phyloP scores from a whole-genome alignment of 2,888 invertebrate genomes.

The Deilephila elpenor region DNA sequence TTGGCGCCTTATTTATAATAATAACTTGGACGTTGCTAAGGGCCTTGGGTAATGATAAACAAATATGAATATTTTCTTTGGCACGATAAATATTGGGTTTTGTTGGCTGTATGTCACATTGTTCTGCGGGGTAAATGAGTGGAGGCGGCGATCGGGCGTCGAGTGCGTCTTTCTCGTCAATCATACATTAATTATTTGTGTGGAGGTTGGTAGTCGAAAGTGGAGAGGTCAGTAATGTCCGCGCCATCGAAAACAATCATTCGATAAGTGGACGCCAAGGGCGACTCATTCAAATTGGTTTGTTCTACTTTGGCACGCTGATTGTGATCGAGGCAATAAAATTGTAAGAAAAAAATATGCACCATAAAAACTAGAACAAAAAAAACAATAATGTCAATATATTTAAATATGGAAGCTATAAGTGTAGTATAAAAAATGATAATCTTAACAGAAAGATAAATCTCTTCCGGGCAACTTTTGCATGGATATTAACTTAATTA shows the following conservation, averaged over 20 bases:
- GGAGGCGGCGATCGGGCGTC: conserved; percentile 42
- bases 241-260: conserved; percentile 69
- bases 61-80: conserved; percentile 44
- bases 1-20: conserved; percentile 21
- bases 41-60: conserved; percentile 49
- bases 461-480: too few species aligned
- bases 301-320: conserved; percentile 41
- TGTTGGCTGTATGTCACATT: conserved; percentile 31
- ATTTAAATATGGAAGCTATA: too few species aligned
- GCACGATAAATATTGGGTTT: conserved; percentile 29
- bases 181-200: conserved; percentile 62
- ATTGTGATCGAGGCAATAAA: conserved; percentile 11
- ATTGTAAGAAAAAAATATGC: too few species aligned
- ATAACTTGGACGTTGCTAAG: conserved; percentile 26
- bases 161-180: conserved; percentile 50
- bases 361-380: too few species aligned
- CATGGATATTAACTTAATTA: too few species aligned
- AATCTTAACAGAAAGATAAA: too few species aligned
- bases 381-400: too few species aligned
- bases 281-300: conserved; percentile 58
- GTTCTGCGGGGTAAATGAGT: conserved; percentile 41
- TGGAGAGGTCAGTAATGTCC: conserved; percentile 62
- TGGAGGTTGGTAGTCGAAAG: conserved; percentile 61
- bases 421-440: too few species aligned
- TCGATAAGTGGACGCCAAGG: conserved; percentile 62